These are phyloP conservation scores for Cephonodes hylas DNA, from an alignment of 2,888 invertebrate species.

Conservation along the genomic window DNA sequence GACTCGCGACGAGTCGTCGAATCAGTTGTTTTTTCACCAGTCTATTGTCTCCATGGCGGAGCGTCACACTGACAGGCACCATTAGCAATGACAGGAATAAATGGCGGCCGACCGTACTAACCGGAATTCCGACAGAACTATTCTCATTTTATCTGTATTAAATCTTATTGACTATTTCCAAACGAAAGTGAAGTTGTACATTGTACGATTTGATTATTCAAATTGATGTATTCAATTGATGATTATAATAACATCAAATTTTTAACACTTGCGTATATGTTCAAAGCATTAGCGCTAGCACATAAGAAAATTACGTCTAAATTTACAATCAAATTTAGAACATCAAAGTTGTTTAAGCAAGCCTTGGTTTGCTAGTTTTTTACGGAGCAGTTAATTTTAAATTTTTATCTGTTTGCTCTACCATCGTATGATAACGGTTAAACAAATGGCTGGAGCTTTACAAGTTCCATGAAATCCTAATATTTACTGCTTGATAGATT, in stretches of 20 bases:
- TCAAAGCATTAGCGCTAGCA: background rate
- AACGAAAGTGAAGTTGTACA: background rate
- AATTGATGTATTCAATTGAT: background rate
- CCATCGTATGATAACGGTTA: background rate
- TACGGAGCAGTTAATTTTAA: background rate
- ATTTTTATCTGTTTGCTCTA: background rate
- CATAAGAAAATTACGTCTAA: background rate
- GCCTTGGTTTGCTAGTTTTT: background rate
- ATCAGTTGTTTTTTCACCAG: constrained; percentile 34
- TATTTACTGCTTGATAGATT: background rate
- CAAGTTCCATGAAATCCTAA: background rate
- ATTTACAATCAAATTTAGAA: background rate
- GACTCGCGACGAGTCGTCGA: constrained; percentile 24
- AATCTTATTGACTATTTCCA: background rate
- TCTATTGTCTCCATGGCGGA: constrained; percentile 40
- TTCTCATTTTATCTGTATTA: constrained; percentile 16
- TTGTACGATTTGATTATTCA: background rate
- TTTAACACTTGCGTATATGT: background rate
- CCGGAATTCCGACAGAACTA: constrained; percentile 30
- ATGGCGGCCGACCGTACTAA: constrained; percentile 46
- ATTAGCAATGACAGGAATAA: constrained; percentile 55
- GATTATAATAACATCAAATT: background rate
- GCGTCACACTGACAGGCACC: constrained; percentile 51
- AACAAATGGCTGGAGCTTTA: background rate
- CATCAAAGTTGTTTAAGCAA: background rate